Conservation (phyloP, 2,797 vertebrate genomes). For the Phoeniculus purpureus region DNA sequence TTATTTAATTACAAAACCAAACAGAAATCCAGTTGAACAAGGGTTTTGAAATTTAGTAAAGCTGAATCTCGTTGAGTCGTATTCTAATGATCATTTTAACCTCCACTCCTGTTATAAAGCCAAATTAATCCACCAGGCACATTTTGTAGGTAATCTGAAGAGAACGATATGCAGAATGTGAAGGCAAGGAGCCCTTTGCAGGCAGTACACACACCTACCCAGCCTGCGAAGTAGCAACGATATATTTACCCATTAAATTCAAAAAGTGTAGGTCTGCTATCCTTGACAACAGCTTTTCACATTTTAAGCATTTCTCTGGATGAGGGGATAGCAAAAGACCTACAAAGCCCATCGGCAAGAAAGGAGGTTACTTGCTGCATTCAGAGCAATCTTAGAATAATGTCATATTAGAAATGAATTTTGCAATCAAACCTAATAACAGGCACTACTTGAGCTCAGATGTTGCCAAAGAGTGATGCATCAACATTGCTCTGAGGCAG, state of each 20-base stretch:
- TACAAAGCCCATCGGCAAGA: not conserved
- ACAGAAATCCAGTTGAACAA: not conserved
- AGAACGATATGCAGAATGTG: not conserved
- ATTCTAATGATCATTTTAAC: not conserved
- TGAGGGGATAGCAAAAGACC: not conserved
- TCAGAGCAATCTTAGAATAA: constrained; percentile 8
- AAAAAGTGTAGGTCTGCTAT: not conserved
- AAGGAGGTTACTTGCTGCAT: not conserved
- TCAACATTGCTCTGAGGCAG: not conserved
- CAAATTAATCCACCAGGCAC: not conserved
- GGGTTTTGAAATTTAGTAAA: not conserved
- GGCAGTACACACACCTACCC: not conserved
- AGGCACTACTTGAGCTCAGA: not conserved
- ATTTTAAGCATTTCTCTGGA: not conserved
- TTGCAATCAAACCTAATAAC: constrained; percentile 16
- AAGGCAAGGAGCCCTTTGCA: not conserved
- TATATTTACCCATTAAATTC: not conserved
- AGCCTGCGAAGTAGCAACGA: not conserved
- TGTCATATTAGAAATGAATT: constrained; percentile 21
- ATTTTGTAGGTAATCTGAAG: not conserved
- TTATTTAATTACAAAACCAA: not conserved
- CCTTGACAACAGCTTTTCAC: not conserved
- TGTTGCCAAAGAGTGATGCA: constrained; percentile 20
- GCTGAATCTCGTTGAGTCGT: not conserved
- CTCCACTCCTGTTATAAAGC: not conserved